phyloP scores from a whole-genome alignment of 2,888 invertebrate species.

The Phania funesta region DNA sequence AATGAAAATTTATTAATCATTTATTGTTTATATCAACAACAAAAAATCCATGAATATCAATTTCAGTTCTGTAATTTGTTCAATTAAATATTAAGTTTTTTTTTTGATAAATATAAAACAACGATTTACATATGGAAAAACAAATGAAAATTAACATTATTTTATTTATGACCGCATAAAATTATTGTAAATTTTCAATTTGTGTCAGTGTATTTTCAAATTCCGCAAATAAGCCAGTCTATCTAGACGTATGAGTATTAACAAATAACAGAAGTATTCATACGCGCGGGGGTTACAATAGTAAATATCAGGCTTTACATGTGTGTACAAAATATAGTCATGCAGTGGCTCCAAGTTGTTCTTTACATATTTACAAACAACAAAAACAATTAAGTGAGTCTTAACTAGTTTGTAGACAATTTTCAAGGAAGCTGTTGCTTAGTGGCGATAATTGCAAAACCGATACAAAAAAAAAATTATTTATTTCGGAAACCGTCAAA shows the following conservation, averaged over 20 bases:
- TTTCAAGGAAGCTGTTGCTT: too few species aligned
- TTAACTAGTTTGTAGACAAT: too few species aligned
- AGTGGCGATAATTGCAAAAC: too few species aligned
- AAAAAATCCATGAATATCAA: constrained; percentile 25
- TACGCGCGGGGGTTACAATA: constrained; percentile 7
- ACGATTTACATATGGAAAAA: background rate
- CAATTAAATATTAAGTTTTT: constrained; percentile 6
- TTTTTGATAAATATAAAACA: background rate
- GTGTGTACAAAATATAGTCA: background rate
- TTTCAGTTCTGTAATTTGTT: constrained; percentile 27
- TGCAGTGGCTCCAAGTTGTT: background rate
- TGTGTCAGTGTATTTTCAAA: background rate
- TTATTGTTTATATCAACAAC: background rate
- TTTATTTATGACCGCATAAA: background rate
- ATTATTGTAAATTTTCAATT: background rate
- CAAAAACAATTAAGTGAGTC: too few species aligned
- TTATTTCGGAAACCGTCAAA: too few species aligned
- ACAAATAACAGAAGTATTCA: constrained; percentile 5
- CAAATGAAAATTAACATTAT: background rate
- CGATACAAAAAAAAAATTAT: too few species aligned
- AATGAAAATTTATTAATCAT: constrained; percentile 32
- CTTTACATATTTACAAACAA: too few species aligned
- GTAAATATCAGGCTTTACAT: background rate
- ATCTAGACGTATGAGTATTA: background rate
- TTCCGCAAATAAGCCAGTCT: background rate